Percentiles rank a stretch among this genome's conserved stretches.
Evolutionary conservation across 2,113 vertebrate species (phyloP).

Genomic region (Seriola quinqueradiata): DNA sequence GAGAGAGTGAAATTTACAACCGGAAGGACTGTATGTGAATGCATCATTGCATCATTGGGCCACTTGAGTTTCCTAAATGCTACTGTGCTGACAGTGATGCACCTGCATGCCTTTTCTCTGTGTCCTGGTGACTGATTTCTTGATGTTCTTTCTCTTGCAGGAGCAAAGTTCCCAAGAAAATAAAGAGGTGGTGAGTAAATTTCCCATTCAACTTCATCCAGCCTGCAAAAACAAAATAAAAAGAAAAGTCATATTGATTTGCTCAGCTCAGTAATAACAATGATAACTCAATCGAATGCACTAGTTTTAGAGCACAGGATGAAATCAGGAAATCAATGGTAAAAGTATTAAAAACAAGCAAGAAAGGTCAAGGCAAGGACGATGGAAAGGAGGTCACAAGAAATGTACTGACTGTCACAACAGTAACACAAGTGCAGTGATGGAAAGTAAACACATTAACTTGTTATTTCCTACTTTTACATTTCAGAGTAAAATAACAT

Average conservation of each 20-base stretch:
- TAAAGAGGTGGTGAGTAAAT: slow-evolving; percentile 79
- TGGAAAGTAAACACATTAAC: too few species aligned
- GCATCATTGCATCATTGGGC: not conserved
- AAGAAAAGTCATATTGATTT: slow-evolving; percentile 1
- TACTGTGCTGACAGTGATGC: not conserved
- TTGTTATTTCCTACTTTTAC: too few species aligned
- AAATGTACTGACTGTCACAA: not conserved
- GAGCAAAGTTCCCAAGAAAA: slow-evolving; percentile 75
- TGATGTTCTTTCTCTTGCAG: slow-evolving; percentile 61
- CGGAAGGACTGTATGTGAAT: slow-evolving; percentile 11
- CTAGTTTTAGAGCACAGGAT: not conserved
- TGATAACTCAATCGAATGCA: not conserved
- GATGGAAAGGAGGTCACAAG: not conserved
- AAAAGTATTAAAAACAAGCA: not conserved
- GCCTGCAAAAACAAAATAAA: not conserved
- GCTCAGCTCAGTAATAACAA: not conserved
- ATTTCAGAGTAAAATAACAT: too few species aligned
- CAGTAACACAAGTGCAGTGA: not conserved
- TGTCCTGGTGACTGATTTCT: slow-evolving; percentile 24
- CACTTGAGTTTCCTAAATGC: not conserved
- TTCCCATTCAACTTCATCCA: not conserved
- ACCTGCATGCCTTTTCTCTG: not conserved
- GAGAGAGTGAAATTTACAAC: slow-evolving; percentile 36
- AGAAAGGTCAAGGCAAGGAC: not conserved
- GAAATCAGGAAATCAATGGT: slow-evolving; percentile 11